phyloP scores from a whole-genome alignment of 2,888 invertebrate genomes.

The Pardosa pseudoannulata region DNA sequence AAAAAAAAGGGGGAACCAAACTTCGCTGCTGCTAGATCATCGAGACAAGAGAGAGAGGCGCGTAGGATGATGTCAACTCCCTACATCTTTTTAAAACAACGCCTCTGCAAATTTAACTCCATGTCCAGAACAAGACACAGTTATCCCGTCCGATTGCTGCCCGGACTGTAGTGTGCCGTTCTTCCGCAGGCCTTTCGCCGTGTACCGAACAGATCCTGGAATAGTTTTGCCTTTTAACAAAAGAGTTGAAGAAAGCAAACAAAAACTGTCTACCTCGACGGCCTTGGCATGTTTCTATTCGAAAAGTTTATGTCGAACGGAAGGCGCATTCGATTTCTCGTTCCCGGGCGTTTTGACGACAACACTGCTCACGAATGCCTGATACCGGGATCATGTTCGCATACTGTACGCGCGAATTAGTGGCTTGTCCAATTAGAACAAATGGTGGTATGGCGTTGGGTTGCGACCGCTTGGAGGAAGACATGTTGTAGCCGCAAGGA shows the following conservation, averaged over 20 bases:
- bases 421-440: too few species aligned
- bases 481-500: neutral
- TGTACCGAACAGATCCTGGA: neutral
- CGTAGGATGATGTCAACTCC: slow-evolving; percentile 57
- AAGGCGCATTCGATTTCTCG: neutral
- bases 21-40: slow-evolving; percentile 42
- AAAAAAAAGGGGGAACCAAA: neutral
- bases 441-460: neutral
- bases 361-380: neutral
- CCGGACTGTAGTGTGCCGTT: neutral
- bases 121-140: neutral
- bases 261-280: neutral
- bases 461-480: neutral
- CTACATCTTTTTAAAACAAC: slow-evolving; percentile 43
- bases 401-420: neutral
- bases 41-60: slow-evolving; percentile 26
- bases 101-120: slow-evolving; percentile 38
- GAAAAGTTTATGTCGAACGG: neutral
- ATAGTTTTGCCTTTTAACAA: neutral
- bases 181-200: neutral
- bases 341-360: neutral
- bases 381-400: neutral
- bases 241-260: neutral
- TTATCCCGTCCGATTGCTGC: neutral
- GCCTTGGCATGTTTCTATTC: slow-evolving; percentile 44